Percentiles rank a stretch among this genome's conserved stretches.
Conservation (phyloP, 2,888 invertebrate genomes). For the Autographa pulchrina region DNA sequence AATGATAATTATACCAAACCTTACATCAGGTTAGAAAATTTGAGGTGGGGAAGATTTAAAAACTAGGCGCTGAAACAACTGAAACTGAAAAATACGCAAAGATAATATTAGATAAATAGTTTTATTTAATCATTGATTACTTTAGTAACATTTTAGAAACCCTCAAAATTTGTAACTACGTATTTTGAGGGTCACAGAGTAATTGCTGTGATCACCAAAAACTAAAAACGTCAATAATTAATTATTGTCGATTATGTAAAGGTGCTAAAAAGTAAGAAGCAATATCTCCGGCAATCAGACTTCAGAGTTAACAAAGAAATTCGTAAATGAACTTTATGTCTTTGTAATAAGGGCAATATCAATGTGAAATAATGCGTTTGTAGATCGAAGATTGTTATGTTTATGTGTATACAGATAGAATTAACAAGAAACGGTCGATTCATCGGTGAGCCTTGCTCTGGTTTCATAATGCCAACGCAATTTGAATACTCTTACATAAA, state of each 20-base stretch:
- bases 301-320: not conserved
- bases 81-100: too few relatives aligned
- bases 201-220: too few relatives aligned
- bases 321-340: not conserved
- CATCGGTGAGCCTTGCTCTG: conserved; percentile 72
- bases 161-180: too few relatives aligned
- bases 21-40: too few relatives aligned
- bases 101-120: too few relatives aligned
- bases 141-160: too few relatives aligned
- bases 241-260: not conserved
- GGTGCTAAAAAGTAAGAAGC: not conserved
- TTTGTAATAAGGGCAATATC: not conserved
- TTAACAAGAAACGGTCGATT: conserved; percentile 49
- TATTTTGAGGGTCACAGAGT: too few relatives aligned
- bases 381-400: conserved; percentile 12
- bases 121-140: too few relatives aligned
- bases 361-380: not conserved
- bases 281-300: not conserved
- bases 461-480: conserved; percentile 75
- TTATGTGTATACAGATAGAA: conserved; percentile 69
- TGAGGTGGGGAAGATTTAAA: too few relatives aligned
- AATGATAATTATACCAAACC: too few relatives aligned
- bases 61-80: too few relatives aligned
- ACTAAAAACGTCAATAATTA: too few relatives aligned
- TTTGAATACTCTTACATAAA: conserved; percentile 77